Evolutionary conservation across 92 coral and sea anemone genomes (phyloP), one percentile per base, ranked within the genome.

Genomic region (Pocillopora meandrina): DNA sequence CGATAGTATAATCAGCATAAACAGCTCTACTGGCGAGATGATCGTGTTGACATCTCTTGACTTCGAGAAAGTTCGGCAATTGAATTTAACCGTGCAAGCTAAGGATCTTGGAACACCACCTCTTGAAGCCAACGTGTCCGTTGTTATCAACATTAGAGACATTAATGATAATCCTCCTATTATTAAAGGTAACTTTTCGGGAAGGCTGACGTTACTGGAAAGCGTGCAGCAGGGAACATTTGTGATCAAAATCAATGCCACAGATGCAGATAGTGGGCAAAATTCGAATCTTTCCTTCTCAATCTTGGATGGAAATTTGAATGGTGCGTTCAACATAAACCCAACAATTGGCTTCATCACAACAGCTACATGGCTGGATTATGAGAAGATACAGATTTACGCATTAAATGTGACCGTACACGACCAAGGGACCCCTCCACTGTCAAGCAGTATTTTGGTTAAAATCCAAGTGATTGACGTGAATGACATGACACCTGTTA

Each of bases 61-160:
- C 70, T 89, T 74, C 62, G 92, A 89, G 61, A 47, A 59, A 17
- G 76, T 42, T 12, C 92, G 85, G n/a, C 92, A 89, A 47, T 56
- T 89, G n/a, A 89, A 89, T 60, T 57, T 89, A 67, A 89, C 89
- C 35, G 77, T 89, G 60, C 82, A 65, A 31, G 92, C 89, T n/a
- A 69, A 52, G 55, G 92, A 89, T 73, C 85, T 82, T 35, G 92
- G 92, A 58, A 71, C 36, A 34, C 92, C 83, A 14, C 70, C 89
- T 34, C 83, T 89, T 26, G 89, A 77, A 59, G 76, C 60, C 66
- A 85, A 85, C 75, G 56, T 80, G 26, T 78, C 86, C 2, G 76
- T 89, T 65, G 62, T 80, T 26, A 74, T 89, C 35, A 74, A 67
- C 73, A 89, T 85, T 78, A 85, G 77, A 83, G 92, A 89, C 63